Conservation (phyloP, 2,113 vertebrate genomes). For the Panthera tigris region DNA sequence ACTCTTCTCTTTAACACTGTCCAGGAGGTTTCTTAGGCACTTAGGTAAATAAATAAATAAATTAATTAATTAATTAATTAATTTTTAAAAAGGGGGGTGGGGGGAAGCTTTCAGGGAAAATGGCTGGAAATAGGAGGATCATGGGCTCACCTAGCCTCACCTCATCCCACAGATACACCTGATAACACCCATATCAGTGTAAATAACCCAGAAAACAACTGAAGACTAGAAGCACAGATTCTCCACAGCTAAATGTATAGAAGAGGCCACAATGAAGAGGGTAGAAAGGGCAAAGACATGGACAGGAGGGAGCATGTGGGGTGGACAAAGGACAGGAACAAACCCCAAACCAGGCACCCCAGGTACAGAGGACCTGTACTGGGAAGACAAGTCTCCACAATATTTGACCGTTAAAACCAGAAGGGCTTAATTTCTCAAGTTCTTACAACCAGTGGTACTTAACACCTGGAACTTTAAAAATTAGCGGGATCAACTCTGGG, state of each 20-base stretch:
- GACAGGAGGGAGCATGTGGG: background rate
- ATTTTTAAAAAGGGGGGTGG: background rate
- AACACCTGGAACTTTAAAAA: background rate
- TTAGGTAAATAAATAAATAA: background rate
- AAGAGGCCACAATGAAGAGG: background rate
- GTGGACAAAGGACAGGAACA: background rate
- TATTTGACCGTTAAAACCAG: background rate
- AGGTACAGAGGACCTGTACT: background rate
- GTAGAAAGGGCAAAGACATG: background rate
- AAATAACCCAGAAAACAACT: background rate
- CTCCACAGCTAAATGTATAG: background rate
- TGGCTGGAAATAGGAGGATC: background rate
- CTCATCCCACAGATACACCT: background rate
- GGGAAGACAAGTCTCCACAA: background rate
- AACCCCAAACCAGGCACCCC: background rate
- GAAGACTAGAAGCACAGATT: background rate
- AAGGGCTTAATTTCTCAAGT: background rate
- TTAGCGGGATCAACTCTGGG: background rate
- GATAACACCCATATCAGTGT: background rate
- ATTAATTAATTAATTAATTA: no score
- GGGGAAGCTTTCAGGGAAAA: background rate
- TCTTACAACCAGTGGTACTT: background rate
- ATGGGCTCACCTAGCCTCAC: background rate
- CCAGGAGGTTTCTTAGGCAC: background rate
- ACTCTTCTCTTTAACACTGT: background rate